Conservation (phyloP, 92 coral and sea anemone genomes). For the Epizoanthus rinbou region DNA sequence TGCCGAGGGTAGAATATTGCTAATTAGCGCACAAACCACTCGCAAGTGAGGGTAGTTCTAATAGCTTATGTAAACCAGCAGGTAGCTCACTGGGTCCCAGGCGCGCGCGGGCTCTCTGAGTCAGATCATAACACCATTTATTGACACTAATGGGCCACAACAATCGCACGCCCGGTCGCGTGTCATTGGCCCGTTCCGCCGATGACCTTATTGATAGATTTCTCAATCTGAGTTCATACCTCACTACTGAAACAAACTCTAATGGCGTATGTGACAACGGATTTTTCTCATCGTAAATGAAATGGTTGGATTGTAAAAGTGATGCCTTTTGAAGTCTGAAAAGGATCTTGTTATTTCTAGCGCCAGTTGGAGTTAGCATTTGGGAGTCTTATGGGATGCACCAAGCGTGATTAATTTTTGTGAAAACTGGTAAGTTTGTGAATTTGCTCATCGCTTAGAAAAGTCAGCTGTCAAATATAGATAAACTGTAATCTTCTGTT, state of each 20-base stretch:
- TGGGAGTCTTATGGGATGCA: not conserved
- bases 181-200: constrained; percentile 55
- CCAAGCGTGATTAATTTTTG: constrained; percentile 22
- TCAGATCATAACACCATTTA: constrained; percentile 15
- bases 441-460: constrained; percentile 5
- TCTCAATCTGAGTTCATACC: constrained; percentile 71
- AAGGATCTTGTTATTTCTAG: not conserved
- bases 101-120: not conserved
- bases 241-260: not conserved
- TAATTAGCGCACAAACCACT: no score
- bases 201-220: constrained; percentile 66
- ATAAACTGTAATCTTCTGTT: not conserved
- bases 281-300: not conserved
- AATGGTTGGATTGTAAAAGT: constrained; percentile 7
- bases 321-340: not conserved
- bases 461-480: not conserved
- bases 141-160: constrained; percentile 36
- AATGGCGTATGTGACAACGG: constrained; percentile 13
- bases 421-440: constrained; percentile 35
- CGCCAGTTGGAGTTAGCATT: not conserved
- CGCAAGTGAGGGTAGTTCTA: not conserved
- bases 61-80: constrained; percentile 5
- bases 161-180: constrained; percentile 19
- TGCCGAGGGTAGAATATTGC: no score
- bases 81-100: not conserved